Evolutionary conservation across 2,888 invertebrate species (phyloP).

Genomic region (Drosophila falleni): DNA sequence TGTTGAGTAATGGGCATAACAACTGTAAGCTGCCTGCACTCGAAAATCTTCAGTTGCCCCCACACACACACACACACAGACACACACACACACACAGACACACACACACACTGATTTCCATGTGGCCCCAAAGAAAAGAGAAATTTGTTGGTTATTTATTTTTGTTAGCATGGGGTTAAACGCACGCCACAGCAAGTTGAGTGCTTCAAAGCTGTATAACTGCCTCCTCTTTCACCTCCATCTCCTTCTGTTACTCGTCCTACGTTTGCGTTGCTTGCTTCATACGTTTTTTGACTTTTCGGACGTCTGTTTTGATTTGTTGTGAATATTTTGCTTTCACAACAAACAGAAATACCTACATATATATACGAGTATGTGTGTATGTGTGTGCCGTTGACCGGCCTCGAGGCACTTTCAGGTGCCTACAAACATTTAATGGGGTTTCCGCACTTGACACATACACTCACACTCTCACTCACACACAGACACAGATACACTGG

Average conservation of each 20-base stretch:
- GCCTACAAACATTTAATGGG: slow-evolving; percentile 71
- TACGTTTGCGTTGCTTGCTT: slow-evolving; percentile 52
- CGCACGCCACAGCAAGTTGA: slow-evolving; percentile 45
- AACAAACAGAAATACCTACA: slow-evolving; percentile 44
- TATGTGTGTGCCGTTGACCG: slow-evolving; percentile 25
- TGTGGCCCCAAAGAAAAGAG: slow-evolving; percentile 66
- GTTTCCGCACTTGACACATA: slow-evolving; percentile 75
- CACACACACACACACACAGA: slow-evolving; percentile 26
- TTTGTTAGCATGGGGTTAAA: slow-evolving; percentile 60
- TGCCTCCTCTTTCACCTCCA: slow-evolving; percentile 17
- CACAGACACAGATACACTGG: slow-evolving; percentile 13
- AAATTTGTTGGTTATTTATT: slow-evolving; percentile 71
- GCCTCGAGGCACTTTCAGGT: slow-evolving; percentile 45
- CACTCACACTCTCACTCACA: slow-evolving; percentile 38
- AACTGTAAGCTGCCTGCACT: slow-evolving; percentile 76
- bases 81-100: slow-evolving; percentile 25
- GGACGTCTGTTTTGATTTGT: slow-evolving; percentile 74
- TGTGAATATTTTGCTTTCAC: slow-evolving; percentile 78
- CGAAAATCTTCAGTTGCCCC: slow-evolving; percentile 38
- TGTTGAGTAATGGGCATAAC: slow-evolving; percentile 79
- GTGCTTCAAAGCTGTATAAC: slow-evolving; percentile 45
- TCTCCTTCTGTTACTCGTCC: neutral
- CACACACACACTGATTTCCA: slow-evolving; percentile 44
- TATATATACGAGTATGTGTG: neutral
- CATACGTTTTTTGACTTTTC: slow-evolving; percentile 57